phyloP scores from a whole-genome alignment of 2,888 invertebrate species.

The Tachystola acroxantha region DNA sequence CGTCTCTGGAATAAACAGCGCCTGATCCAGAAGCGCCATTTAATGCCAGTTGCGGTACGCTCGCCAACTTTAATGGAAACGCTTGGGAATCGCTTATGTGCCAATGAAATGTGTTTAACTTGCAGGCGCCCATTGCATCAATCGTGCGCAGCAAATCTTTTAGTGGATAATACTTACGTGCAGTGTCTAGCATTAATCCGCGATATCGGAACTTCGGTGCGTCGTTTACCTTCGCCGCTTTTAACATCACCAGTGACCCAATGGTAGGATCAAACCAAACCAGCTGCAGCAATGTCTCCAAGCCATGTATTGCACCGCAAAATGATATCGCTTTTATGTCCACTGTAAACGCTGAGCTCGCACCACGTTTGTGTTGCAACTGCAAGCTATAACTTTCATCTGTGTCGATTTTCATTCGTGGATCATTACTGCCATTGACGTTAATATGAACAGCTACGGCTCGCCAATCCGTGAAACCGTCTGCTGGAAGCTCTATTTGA shows the following conservation, averaged over 20 bases:
- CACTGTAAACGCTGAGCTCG: slow-evolving; percentile 63
- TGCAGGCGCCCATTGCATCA: slow-evolving; percentile 91
- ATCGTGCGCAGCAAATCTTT: slow-evolving; percentile 83
- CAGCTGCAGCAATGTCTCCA: slow-evolving; percentile 86
- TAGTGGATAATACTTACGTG: slow-evolving; percentile 89
- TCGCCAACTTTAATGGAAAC: slow-evolving; percentile 88
- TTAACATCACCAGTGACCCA: slow-evolving; percentile 78
- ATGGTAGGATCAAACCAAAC: slow-evolving; percentile 84
- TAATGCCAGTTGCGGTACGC: slow-evolving; percentile 84
- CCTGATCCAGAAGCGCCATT: slow-evolving; percentile 89
- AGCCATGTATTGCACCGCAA: slow-evolving; percentile 86
- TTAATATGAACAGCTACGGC: slow-evolving; percentile 60
- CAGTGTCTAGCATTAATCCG: slow-evolving; percentile 93
- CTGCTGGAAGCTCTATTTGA: slow-evolving; percentile 44
- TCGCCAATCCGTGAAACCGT: slow-evolving; percentile 53
- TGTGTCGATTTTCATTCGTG: slow-evolving; percentile 79
- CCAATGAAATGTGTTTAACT: slow-evolving; percentile 96
- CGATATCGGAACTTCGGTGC: slow-evolving; percentile 86
- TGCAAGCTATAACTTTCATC: slow-evolving; percentile 86
- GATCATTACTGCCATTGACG: slow-evolving; percentile 64
- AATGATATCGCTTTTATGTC: slow-evolving; percentile 81
- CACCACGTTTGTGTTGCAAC: slow-evolving; percentile 60
- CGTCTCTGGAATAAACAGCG: slow-evolving; percentile 82
- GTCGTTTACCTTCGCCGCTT: slow-evolving; percentile 83
- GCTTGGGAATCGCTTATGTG: slow-evolving; percentile 92